phyloP scores from a whole-genome alignment of 2,888 invertebrate species.

The Pollenia labialis region DNA sequence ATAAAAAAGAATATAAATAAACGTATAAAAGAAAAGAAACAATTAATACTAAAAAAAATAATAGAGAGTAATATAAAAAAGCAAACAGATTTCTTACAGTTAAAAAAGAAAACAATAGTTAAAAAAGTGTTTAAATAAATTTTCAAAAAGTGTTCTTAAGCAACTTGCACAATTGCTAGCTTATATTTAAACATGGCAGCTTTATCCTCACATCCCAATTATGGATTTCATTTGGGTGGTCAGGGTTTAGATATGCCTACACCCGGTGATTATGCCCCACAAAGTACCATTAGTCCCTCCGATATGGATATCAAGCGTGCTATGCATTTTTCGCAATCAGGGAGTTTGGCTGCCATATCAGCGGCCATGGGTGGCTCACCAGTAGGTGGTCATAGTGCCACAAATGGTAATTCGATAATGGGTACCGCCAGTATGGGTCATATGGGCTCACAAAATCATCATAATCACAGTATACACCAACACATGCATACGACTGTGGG shows the following conservation, averaged over 20 bases:
- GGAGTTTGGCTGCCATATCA: constrained; percentile 81
- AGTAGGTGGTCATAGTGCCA: constrained; percentile 80
- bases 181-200: constrained; percentile 79
- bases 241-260: constrained; percentile 83
- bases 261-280: constrained; percentile 83
- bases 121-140: constrained; percentile 30
- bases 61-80: constrained; percentile 33
- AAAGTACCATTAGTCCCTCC: constrained; percentile 77
- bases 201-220: constrained; percentile 84
- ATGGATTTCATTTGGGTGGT: constrained; percentile 83
- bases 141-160: constrained; percentile 50
- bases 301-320: constrained; percentile 83
- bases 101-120: constrained; percentile 34
- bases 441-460: constrained; percentile 74
- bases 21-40: constrained; percentile 60
- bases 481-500: constrained; percentile 76
- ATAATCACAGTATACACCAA: constrained; percentile 63
- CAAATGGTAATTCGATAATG: constrained; percentile 79
- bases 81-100: constrained; percentile 32
- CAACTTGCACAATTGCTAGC: constrained; percentile 65
- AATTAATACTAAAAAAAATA: constrained; percentile 46
- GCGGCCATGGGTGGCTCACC: constrained; percentile 84
- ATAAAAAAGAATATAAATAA: constrained; percentile 53
- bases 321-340: constrained; percentile 83
- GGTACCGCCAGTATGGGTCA: constrained; percentile 82